Base-by-base conservation (phyloP, 2,888 invertebrate genomes). In the Cistogaster globosa region DNA sequence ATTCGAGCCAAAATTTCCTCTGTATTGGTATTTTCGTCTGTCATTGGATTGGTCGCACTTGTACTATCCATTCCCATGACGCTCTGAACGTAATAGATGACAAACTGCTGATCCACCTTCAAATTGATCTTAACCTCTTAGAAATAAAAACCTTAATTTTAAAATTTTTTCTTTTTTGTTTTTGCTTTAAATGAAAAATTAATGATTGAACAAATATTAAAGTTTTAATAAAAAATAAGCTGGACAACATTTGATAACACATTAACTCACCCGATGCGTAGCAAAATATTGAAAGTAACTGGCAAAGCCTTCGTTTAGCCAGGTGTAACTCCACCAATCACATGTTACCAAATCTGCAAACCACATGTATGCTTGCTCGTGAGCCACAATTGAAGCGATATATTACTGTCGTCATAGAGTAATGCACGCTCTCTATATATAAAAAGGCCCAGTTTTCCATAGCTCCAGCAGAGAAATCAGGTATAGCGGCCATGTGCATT, bases 371-470 rank as follows among this genome's bases (percentile, higher is more conserved):
- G 95, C 93, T 69, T 95, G 90, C 72, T 92, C 93, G 60, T 92
- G 92, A 16, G 92, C 88, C 7, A 92, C 89, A 7, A 95, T 94
- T 88, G 93, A 93, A 26, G 95, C 95, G 9, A 96, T 94, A 53
- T 94, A 90, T 88, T 95, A 94, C 89, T 95, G 94, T 93, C 93
- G 69, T 96, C 95, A 86, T 94, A 96, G 4, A 97, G 91, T 84
- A 97, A 92, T 0, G 94, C 94, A 0, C 95, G 94, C 90, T 97
- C 97, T 76, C 96, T 94, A 92, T 96, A 98, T 3, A 96, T 97
- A 7, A 97, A 94, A 26, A 98, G 93, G 8, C 97, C 98, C 97
- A 98, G 91, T 98, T 98, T 90, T 97, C 97, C 97, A 98, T 97
- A 71, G 97, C 97, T 58, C 96, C 97, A 86, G 96, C 95, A 62